A percentile compares a stretch with the other conserved stretches of the same genome.
phyloP scores from a whole-genome alignment of 2,888 invertebrate species.

The Doris montereyensis region DNA sequence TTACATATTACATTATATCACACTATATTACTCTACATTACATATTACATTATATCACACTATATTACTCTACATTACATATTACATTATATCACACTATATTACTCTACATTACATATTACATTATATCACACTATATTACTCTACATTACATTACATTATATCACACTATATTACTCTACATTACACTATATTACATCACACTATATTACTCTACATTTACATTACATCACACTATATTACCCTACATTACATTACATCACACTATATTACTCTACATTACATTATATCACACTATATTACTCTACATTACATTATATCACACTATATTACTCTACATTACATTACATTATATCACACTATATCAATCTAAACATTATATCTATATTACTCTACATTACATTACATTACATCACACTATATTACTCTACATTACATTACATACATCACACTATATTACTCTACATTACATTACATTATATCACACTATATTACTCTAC shows the following conservation, averaged over 20 bases:
- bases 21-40: no score
- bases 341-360: not conserved
- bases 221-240: not conserved
- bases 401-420: conserved; percentile 8
- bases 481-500: not conserved
- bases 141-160: no score
- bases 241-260: not conserved
- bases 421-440: not conserved
- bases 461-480: not conserved
- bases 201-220: not conserved
- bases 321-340: not conserved
- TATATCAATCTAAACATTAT: not conserved
- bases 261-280: not conserved
- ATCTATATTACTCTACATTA: not conserved
- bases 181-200: not conserved
- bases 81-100: no score
- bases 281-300: conserved; percentile 1
- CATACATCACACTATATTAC: conserved; percentile 1
- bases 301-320: not conserved
- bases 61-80: no score
- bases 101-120: no score
- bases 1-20: no score
- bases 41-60: no score
- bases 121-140: no score
- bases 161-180: no score